Conservation (phyloP, 92 coral and sea anemone genomes). For the Chrysogorgia sp. region DNA sequence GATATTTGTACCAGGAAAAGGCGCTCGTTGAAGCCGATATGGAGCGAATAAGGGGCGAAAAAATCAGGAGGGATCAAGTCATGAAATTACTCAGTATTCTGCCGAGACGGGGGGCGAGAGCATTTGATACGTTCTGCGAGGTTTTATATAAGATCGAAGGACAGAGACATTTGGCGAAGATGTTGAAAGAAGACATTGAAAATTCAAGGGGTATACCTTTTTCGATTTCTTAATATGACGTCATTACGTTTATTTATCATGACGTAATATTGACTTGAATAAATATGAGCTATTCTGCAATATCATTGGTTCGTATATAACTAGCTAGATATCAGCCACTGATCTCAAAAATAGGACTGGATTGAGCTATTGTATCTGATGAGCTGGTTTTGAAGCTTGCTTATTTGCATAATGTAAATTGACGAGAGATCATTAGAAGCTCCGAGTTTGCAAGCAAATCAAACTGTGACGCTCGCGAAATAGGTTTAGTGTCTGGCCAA, state of each 20-base stretch:
- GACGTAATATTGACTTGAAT: no score
- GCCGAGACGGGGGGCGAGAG: conserved; percentile 79
- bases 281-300: no score
- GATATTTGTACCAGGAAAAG: conserved; percentile 74
- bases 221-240: background rate
- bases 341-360: no score
- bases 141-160: conserved; percentile 68
- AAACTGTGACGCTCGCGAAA: no score
- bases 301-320: no score
- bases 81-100: conserved; percentile 75
- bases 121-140: conserved; percentile 72
- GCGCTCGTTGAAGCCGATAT: conserved; percentile 68
- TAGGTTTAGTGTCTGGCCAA: no score
- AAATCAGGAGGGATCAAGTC: conserved; percentile 67
- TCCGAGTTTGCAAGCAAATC: no score
- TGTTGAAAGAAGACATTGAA: conserved; percentile 56
- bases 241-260: background rate
- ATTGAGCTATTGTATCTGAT: no score
- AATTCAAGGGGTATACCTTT: conserved; percentile 18
- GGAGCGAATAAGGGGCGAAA: conserved; percentile 62
- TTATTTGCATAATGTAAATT: no score
- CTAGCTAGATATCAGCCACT: no score
- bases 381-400: no score
- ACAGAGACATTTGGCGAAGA: conserved; percentile 71
- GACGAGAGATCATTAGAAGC: no score